These are phyloP conservation scores for Botrylloides violaceus DNA, from an alignment of 23 tunicate genomes.

Conservation along the genomic window DNA sequence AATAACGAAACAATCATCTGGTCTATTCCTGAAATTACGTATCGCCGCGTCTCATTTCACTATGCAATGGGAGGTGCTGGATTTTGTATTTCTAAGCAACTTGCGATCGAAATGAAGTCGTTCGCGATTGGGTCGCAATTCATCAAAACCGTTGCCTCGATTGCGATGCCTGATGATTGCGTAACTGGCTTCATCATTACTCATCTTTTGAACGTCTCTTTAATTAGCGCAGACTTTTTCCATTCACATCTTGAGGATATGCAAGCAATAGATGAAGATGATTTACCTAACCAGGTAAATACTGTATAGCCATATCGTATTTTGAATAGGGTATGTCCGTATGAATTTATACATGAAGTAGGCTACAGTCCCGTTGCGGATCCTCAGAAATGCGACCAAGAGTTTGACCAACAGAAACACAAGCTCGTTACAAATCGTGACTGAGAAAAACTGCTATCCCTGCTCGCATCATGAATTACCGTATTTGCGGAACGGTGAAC, in stretches of 20 bases:
- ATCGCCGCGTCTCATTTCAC: conserved; percentile 36
- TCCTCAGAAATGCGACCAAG: no score
- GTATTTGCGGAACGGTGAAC: no score
- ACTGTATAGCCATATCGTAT: no score
- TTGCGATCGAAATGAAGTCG: conserved; percentile 21
- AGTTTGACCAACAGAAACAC: no score
- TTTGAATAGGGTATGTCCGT: no score
- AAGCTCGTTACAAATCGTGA: no score
- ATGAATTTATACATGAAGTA: no score
- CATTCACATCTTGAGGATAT: conserved; percentile 36
- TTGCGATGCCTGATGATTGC: conserved; percentile 64
- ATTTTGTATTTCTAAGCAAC: conserved; percentile 38
- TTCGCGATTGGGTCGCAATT: conserved; percentile 29
- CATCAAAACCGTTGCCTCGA: conserved; percentile 42
- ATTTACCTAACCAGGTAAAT: conserved; percentile 27
- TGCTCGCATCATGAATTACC: no score
- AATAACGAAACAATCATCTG: conserved; percentile 8
- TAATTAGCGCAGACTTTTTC: conserved; percentile 24
- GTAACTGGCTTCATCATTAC: conserved; percentile 64
- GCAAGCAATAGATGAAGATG: neutral
- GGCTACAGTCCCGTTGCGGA: no score
- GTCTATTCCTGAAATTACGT: conserved; percentile 6
- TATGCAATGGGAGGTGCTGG: conserved; percentile 59
- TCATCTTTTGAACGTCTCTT: conserved; percentile 42
- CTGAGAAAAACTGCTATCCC: no score